Percentiles rank a stretch among this genome's conserved stretches.
Evolutionary conservation across 2,113 vertebrate genomes (phyloP).

Genomic region (Atlantisia rogersi): DNA sequence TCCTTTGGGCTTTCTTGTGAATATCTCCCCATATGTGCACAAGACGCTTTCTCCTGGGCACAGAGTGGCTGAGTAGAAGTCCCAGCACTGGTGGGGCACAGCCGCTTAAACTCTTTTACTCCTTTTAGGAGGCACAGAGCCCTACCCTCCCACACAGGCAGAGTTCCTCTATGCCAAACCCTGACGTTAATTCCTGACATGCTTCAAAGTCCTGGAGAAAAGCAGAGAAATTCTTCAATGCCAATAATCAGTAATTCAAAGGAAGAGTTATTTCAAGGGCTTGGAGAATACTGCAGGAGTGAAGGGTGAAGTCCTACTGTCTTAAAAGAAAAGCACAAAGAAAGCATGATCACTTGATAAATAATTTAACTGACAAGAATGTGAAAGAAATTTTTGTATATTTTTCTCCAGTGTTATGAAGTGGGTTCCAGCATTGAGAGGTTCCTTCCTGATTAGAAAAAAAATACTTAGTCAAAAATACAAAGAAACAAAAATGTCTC

Average conservation of each 20-base stretch:
- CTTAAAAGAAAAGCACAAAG: conserved; percentile 32
- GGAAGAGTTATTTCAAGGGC: background rate
- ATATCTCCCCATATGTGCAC: background rate
- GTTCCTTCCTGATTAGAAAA: conserved; percentile 10
- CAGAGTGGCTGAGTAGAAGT: background rate
- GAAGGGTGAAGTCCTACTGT: conserved; percentile 4
- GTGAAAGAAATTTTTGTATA: conserved; percentile 8
- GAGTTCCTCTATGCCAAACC: background rate
- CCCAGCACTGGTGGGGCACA: accelerated
- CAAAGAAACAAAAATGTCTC: background rate
- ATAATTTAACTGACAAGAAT: conserved; percentile 49
- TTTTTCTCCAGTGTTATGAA: background rate
- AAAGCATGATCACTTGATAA: conserved; percentile 33
- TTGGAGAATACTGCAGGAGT: background rate
- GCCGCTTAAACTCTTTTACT: background rate
- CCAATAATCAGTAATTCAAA: conserved; percentile 33
- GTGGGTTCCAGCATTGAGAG: conserved; percentile 12
- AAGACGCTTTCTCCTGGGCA: background rate
- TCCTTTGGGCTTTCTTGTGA: background rate
- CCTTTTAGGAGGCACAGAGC: background rate
- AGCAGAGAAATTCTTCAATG: background rate
- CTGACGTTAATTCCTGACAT: background rate
- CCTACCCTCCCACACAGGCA: background rate
- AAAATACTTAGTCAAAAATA: background rate
- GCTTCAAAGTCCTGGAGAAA: background rate